Evolutionary conservation across 2,888 invertebrate species (phyloP), one percentile per base, ranked within the genome.

Genomic region (Allacma fusca): DNA sequence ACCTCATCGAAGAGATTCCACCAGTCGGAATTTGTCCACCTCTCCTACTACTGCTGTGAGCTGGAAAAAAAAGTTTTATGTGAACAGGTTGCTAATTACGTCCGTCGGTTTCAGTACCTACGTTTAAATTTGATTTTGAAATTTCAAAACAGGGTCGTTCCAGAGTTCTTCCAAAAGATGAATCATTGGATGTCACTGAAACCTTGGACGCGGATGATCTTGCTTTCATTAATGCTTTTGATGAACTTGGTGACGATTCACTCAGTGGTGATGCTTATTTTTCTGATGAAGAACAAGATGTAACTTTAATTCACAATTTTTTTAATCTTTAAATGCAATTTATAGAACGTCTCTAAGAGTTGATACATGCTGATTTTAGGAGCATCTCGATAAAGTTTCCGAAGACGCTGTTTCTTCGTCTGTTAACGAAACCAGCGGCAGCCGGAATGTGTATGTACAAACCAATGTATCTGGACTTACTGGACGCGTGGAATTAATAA

Each of bases 391-490:
- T 67, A 83, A 82, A 77, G 82, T 81, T 40, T 82, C 82, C 5
- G 89, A 89, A 81, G 89, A 89, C 80, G 88, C 88, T 84, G 89
- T 89, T 1, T 88, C 88, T n/a, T 89, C 89, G 1, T 88, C 88
- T 73, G 87, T 86, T 78, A 88, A 88, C 82, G 89, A 89, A 82
- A 88, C 88, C 84, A 89, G 85, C 85, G 88, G 78, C 85, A 88
- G 78, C 19, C 76, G 82, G 19, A 83, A 77, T 68, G 81, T 78
- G 13, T 81, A 83, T 50, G 79, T 80, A 44, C 82, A 83, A 78
- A 80, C 79, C 23, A 71, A 77, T 29, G 13, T 50, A 9, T 26
- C 24, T n/a, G 76, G 59, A 59, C 19, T 59, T 21, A 26, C 40
- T 44, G 9, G 69, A 50, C 59, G 59, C 16, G 16, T 64, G 21